Percentiles rank a stretch among this genome's conserved stretches.
phyloP scores from a whole-genome alignment of 2,113 vertebrate species.

The Carlito syrichta region DNA sequence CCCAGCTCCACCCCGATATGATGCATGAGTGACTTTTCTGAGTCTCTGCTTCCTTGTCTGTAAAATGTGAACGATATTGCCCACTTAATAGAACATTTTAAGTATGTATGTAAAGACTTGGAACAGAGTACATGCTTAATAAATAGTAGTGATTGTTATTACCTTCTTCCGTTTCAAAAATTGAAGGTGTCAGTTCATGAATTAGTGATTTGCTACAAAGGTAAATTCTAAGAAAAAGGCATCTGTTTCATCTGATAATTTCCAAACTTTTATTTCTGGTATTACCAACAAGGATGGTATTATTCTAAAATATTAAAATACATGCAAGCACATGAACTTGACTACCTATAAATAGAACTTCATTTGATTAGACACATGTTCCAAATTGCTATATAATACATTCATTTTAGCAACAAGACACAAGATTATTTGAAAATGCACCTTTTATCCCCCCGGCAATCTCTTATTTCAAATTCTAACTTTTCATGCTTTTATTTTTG shows the following conservation, averaged over 20 bases:
- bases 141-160: not conserved
- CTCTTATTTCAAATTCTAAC: conserved; percentile 35
- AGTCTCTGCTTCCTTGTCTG: not conserved
- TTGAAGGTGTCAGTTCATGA: not conserved
- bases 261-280: conserved; percentile 25
- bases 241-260: conserved; percentile 12
- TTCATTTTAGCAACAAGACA: conserved; percentile 3
- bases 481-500: conserved; percentile 15
- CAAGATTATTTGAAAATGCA: not conserved
- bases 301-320: conserved; percentile 55
- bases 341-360: conserved; percentile 33
- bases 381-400: conserved; percentile 25
- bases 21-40: not conserved
- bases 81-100: not conserved
- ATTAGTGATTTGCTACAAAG: not conserved
- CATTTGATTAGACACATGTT: conserved; percentile 26
- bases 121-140: not conserved
- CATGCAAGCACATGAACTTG: not conserved
- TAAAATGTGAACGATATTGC: not conserved
- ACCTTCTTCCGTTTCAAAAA: not conserved
- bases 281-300: not conserved
- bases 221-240: not conserved
- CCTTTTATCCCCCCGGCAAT: not conserved
- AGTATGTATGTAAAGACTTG: not conserved
- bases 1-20: not conserved